phyloP scores from a whole-genome alignment of 2,797 vertebrate genomes.

The Sebastes diaconus region DNA sequence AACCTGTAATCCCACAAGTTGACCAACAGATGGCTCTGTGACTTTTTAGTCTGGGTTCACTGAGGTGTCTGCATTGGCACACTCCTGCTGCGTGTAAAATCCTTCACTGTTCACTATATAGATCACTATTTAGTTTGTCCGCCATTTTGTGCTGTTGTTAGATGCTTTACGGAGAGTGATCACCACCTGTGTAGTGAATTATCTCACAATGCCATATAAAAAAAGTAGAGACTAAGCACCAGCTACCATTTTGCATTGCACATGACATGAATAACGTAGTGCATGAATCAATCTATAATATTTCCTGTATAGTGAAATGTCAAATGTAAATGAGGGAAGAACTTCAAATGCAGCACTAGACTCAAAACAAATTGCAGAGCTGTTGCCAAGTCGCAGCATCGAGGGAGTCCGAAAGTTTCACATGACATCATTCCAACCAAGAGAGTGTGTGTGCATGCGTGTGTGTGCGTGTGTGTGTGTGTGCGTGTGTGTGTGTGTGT shows the following conservation, averaged over 20 bases:
- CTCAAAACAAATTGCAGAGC: not conserved
- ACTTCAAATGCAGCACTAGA: not conserved
- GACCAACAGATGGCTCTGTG: constrained; percentile 70
- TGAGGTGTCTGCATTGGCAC: constrained; percentile 3
- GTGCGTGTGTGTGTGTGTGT: not conserved
- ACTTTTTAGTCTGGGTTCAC: constrained; percentile 28
- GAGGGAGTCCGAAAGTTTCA: not conserved
- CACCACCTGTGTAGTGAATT: not conserved
- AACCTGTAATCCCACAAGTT: constrained; percentile 38
- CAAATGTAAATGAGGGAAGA: not conserved
- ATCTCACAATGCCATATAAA: not conserved
- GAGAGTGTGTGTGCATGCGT: not conserved
- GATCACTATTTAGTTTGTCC: constrained; percentile 14
- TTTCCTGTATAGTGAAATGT: not conserved
- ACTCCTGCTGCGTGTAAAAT: constrained; percentile 9
- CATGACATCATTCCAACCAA: not conserved
- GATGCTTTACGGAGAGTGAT: not conserved
- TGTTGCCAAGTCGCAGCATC: not conserved
- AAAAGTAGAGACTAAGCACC: not conserved
- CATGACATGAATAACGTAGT: not conserved
- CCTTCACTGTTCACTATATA: constrained; percentile 24
- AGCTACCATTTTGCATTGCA: not conserved
- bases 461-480: not conserved
- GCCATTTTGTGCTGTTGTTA: constrained; percentile 17
- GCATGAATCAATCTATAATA: not conserved